phyloP scores from a whole-genome alignment of 2,113 vertebrate species.

The Rutilus rutilus region DNA sequence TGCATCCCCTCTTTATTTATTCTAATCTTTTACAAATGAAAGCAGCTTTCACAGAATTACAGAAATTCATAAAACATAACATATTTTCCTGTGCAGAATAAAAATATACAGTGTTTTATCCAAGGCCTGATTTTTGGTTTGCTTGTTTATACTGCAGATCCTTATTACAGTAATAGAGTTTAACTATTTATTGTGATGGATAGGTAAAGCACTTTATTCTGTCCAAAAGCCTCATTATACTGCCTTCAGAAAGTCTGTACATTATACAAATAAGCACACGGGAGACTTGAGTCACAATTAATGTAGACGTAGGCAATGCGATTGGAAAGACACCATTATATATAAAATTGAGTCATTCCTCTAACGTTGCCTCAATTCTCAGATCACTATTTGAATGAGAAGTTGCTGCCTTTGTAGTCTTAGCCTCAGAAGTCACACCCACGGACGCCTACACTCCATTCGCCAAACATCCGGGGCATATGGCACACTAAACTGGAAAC shows the following conservation, averaged over 20 bases:
- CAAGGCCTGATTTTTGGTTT: not conserved
- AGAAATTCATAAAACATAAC: constrained; percentile 17
- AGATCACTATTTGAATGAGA: not conserved
- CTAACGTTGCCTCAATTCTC: not conserved
- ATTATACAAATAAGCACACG: too few species aligned
- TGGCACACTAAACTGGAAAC: not conserved
- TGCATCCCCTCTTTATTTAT: not conserved
- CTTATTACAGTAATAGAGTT: not conserved
- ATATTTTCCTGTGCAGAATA: not conserved
- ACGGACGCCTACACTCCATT: too few species aligned
- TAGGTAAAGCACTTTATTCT: not conserved
- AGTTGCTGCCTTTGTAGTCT: too few species aligned
- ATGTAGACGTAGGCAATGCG: too few species aligned
- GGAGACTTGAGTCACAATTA: too few species aligned
- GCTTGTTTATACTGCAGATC: not conserved
- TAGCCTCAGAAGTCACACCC: too few species aligned
- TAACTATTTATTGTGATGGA: not conserved
- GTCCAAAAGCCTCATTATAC: too few species aligned
- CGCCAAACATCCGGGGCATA: not conserved
- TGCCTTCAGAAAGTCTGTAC: too few species aligned
- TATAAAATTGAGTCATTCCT: not conserved
- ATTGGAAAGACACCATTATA: too few species aligned
- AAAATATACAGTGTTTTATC: not conserved
- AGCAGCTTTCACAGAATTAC: constrained; percentile 41
- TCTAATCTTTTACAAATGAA: constrained; percentile 32